Conservation (phyloP, 2,797 vertebrate species). For the Lagocephalus sceleratus region DNA sequence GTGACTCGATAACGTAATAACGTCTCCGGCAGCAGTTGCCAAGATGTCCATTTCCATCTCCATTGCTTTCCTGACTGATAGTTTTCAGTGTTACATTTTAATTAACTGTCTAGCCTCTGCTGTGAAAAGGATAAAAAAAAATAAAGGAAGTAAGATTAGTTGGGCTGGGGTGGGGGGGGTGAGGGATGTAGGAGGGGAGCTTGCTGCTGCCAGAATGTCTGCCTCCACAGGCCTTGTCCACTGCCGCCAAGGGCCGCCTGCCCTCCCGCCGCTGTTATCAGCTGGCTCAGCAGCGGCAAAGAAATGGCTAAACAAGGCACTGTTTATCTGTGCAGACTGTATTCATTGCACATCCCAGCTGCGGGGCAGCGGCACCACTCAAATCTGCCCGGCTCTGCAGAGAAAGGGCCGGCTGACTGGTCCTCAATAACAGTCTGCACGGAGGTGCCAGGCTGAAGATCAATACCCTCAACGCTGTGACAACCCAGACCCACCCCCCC, state of each 20-base stretch:
- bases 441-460: constrained; percentile 60
- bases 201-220: constrained; percentile 89
- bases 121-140: constrained; percentile 73
- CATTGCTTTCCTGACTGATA: constrained; percentile 50
- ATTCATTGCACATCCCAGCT: constrained; percentile 81
- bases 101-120: constrained; percentile 71
- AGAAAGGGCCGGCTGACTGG: constrained; percentile 65
- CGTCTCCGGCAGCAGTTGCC: constrained; percentile 12
- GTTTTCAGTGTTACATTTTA: constrained; percentile 65
- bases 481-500: constrained; percentile 7
- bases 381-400: constrained; percentile 75
- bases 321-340: constrained; percentile 87
- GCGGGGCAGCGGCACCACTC: constrained; percentile 83
- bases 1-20: neutral
- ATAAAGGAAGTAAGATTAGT: constrained; percentile 73
- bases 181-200: constrained; percentile 65
- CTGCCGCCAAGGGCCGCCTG: constrained; percentile 78
- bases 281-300: constrained; percentile 82
- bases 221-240: constrained; percentile 82
- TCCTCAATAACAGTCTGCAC: constrained; percentile 73
- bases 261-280: constrained; percentile 81
- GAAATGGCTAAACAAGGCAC: constrained; percentile 84
- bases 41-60: constrained; percentile 32
- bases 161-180: constrained; percentile 42
- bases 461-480: constrained; percentile 28